Base-by-base conservation (phyloP, 1,140 invertebrate genomes). In the Venturia canescens region DNA sequence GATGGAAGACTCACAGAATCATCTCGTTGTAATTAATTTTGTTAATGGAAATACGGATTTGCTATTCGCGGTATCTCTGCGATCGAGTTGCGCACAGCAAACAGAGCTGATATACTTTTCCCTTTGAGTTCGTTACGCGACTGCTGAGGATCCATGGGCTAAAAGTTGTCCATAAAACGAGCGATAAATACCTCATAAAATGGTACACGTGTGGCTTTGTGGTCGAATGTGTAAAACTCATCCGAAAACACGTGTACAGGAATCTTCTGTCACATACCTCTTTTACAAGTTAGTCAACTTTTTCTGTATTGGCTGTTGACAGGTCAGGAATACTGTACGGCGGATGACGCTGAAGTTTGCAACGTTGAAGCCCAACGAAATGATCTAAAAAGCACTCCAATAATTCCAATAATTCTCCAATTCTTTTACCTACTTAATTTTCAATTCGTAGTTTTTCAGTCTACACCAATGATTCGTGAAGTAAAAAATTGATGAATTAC, bases 131-230 rank as follows among this genome's bases (percentile, higher is more conserved):
- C 26, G 34, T n/a, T 48, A 38, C 26, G 50, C 38, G 50, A 44
- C 70, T n/a, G 6, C 70, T n/a, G 6, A 23, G 50, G 18, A 53
- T 53, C 1, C 31, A 26, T 29, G 3, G 5, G 31, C n/a, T 4
- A 1, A 13, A 44, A 44, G 38, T 44, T 13, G 11, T 44, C 38
- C 13, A 44, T 18, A 53, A 53, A 53, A 53, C 50, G 16, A 53
- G n/a, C 50, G 50, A 53, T n/a, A n/a, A 53, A 53, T 21, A 53
- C 18, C n/a, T 53, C n/a, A 53, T 53, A 53, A 53, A 53, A 53
- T 18, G 16, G 50, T 53, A 18, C 50, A 21, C n/a, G 50, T n/a
- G 11, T 53, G n/a, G 18, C 1, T n/a, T 7, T n/a, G 50, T n/a
- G 50, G 16, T 53, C 50, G 1, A 18, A 18, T n/a, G 50, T 53